phyloP scores from a whole-genome alignment of 2,113 vertebrate genomes.

The Thalassarche chlororhynchos region DNA sequence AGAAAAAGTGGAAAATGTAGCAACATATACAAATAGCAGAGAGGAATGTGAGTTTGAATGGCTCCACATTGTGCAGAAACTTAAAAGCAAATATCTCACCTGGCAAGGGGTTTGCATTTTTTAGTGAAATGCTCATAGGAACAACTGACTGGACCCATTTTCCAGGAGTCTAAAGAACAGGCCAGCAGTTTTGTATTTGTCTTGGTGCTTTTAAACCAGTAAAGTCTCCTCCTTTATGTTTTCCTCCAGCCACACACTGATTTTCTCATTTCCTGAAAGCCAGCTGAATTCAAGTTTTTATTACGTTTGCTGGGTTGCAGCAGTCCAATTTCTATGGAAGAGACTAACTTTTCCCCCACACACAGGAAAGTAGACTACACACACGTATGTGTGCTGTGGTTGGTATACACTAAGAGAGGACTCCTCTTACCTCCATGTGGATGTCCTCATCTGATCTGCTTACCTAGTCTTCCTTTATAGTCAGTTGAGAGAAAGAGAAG shows the following conservation, averaged over 20 bases:
- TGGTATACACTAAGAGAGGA: neutral
- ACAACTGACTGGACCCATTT: neutral
- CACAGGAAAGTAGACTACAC: neutral
- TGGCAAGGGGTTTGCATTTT: slow-evolving; percentile 45
- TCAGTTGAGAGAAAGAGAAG: neutral
- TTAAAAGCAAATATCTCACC: slow-evolving; percentile 16
- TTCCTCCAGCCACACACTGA: neutral
- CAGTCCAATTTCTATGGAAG: neutral
- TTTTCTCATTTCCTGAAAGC: slow-evolving; percentile 51
- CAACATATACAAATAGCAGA: neutral
- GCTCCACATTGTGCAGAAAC: neutral
- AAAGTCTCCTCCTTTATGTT: neutral
- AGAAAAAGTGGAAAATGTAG: neutral
- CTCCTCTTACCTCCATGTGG: neutral
- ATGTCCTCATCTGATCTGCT: neutral
- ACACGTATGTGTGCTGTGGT: neutral
- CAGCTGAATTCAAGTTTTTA: slow-evolving; percentile 4
- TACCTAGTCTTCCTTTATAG: neutral
- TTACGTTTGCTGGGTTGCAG: neutral
- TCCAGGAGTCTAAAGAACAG: neutral
- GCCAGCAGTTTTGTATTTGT: slow-evolving; percentile 12
- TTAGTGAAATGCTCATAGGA: slow-evolving; percentile 28
- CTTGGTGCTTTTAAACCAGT: slow-evolving; percentile 7
- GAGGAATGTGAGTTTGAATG: neutral
- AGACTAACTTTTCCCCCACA: neutral